These are phyloP conservation scores for Eubasilissa splendida DNA, from an alignment of 2,888 invertebrate genomes.

Conservation along the genomic window DNA sequence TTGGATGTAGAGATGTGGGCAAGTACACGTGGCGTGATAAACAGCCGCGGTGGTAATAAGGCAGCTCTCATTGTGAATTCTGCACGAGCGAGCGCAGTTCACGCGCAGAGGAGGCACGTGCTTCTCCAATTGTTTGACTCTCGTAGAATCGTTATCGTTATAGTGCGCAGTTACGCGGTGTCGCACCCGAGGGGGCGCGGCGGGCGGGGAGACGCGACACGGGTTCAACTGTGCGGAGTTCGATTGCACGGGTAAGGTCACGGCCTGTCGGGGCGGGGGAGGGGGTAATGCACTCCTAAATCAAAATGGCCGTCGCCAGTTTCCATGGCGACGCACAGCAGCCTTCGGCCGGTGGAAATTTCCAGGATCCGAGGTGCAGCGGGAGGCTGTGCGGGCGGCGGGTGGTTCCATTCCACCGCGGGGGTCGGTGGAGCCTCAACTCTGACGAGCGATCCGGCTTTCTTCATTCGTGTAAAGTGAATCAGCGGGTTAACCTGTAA, in stretches of 20 bases:
- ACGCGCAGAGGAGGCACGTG: no score
- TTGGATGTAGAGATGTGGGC: no score
- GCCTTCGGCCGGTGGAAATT: conserved; percentile 39
- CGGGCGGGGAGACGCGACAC: conserved; percentile 4
- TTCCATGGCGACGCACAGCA: conserved; percentile 45
- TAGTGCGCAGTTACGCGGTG: no score
- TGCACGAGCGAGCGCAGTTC: no score
- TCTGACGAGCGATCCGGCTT: not conserved
- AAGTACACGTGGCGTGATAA: no score
- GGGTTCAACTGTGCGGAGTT: conserved; percentile 28
- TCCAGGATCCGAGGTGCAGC: conserved; percentile 35
- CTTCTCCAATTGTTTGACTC: no score
- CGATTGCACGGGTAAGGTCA: conserved; percentile 34
- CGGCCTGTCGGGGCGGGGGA: conserved; percentile 18
- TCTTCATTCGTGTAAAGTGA: not conserved
- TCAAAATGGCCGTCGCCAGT: conserved; percentile 51
- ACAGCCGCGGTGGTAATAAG: no score
- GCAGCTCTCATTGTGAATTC: no score
- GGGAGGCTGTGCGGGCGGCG: conserved; percentile 16
- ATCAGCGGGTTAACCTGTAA: no score
- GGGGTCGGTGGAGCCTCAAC: not conserved
- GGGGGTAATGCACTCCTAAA: conserved; percentile 50
- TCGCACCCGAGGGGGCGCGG: not conserved
- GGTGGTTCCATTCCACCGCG: not conserved
- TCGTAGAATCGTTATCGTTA: no score